phyloP scores from a whole-genome alignment of 1,140 invertebrate genomes.

The Pollicipes pollicipes region DNA sequence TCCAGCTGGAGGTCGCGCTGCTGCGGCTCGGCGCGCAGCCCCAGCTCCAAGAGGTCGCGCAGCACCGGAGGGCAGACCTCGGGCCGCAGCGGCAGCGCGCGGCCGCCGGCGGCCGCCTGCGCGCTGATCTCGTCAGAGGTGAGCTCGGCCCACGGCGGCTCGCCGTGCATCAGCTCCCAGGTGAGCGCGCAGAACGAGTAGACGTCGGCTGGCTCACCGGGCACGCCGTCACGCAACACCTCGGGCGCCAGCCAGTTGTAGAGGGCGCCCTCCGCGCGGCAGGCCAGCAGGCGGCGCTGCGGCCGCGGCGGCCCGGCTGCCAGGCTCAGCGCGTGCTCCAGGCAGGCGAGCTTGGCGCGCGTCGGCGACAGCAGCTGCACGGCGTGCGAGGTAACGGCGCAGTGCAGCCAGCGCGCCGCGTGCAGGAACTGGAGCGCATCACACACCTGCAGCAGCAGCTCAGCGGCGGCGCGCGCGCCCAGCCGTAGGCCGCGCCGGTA shows the following conservation, averaged over 20 bases:
- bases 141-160: background rate
- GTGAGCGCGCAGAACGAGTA: background rate
- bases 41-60: background rate
- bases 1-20: background rate
- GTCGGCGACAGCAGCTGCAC: constrained; percentile 25
- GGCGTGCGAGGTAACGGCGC: constrained; percentile 30
- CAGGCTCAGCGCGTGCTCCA: constrained; percentile 26
- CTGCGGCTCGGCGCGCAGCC: background rate
- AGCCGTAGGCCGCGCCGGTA: constrained; percentile 14
- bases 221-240: background rate
- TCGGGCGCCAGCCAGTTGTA: constrained; percentile 2
- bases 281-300: background rate
- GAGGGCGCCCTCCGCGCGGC: background rate
- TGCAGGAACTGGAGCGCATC: constrained; percentile 30
- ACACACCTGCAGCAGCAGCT: constrained; percentile 25
- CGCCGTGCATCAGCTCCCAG: background rate
- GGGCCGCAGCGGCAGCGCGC: background rate
- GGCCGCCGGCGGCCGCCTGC: background rate
- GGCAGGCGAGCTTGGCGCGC: constrained; percentile 29
- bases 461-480: constrained; percentile 17
- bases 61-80: background rate
- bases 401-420: constrained; percentile 27
- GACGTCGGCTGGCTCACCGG: background rate
- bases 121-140: background rate
- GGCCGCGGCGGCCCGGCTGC: background rate